Conservation (phyloP, 2,113 vertebrate genomes). For the Brachyhypopomus gauderio region DNA sequence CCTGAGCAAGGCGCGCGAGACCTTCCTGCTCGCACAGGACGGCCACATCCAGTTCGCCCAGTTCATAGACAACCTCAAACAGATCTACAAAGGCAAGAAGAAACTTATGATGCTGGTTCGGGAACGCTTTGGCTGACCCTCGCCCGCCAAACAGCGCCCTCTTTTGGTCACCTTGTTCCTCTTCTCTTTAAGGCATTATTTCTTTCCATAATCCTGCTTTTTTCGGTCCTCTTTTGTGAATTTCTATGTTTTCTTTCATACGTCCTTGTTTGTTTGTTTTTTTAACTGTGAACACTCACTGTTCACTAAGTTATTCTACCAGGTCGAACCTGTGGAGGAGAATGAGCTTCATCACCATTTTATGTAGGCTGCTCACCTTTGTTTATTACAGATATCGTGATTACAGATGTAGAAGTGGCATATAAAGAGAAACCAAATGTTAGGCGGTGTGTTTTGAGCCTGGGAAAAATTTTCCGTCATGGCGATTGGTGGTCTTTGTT, state of each 20-base stretch:
- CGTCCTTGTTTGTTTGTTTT: conserved; percentile 56
- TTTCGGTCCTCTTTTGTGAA: conserved; percentile 42
- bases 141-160: conserved; percentile 39
- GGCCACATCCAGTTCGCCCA: conserved; percentile 97
- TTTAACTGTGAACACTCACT: conserved; percentile 8
- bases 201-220: conserved; percentile 47
- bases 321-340: conserved; percentile 56
- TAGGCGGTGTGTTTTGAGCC: conserved; percentile 62
- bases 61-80: conserved; percentile 99
- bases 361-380: conserved; percentile 55
- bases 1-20: conserved; percentile 95
- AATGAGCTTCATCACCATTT: conserved; percentile 39
- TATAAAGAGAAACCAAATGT: conserved; percentile 72
- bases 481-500: conserved; percentile 34
- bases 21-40: conserved; percentile 94
- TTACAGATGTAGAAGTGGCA: conserved; percentile 61
- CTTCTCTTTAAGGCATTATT: conserved; percentile 69
- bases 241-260: conserved; percentile 36
- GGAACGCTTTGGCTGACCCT: conserved; percentile 91
- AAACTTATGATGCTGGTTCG: conserved; percentile 98
- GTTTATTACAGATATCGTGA: conserved; percentile 60
- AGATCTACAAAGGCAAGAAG: conserved; percentile 99
- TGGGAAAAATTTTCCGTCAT: conserved; percentile 56
- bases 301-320: conserved; percentile 55
- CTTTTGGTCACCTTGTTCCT: conserved; percentile 50